Evolutionary conservation across 1,140 invertebrate genomes (phyloP).

Genomic region (Hylaeus volcanicus): DNA sequence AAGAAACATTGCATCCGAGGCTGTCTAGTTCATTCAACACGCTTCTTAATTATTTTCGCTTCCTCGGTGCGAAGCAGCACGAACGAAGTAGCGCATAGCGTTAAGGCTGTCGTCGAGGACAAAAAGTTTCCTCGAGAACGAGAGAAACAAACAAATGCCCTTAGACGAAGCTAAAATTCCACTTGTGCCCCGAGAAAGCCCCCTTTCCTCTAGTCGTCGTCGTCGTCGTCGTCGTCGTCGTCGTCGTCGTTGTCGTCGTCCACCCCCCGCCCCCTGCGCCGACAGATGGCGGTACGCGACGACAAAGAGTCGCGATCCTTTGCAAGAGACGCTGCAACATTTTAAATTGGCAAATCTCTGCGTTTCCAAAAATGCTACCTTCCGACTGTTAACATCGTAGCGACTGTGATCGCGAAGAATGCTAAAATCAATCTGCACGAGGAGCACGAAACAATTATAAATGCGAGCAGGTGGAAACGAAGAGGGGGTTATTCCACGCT

Average conservation of each 20-base stretch:
- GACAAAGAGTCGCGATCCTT: neutral
- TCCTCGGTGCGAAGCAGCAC: slow-evolving; percentile 20
- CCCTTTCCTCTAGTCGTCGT: neutral
- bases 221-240: neutral
- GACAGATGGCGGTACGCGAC: neutral
- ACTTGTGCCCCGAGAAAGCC: slow-evolving; percentile 6
- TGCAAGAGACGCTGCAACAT: neutral
- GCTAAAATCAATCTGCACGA: too few relatives aligned
- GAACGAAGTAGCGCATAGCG: slow-evolving; percentile 34
- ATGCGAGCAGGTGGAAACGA: neutral
- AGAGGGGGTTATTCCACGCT: neutral
- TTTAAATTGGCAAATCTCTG: slow-evolving; percentile 1
- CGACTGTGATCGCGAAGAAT: too few relatives aligned
- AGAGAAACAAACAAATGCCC: neutral
- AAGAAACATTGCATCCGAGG: slow-evolving; percentile 1
- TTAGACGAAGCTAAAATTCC: slow-evolving; percentile 4
- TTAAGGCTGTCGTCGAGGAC: slow-evolving; percentile 17
- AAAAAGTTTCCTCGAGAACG: neutral
- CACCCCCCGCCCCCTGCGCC: too few relatives aligned
- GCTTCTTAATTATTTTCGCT: slow-evolving; percentile 48
- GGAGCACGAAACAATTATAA: too few relatives aligned
- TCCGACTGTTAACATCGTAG: neutral
- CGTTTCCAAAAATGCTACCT: neutral
- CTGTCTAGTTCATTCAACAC: slow-evolving; percentile 12
- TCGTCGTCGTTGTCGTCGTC: neutral